These are phyloP conservation scores for Myotis davidii DNA, from an alignment of 2,113 vertebrate genomes.

Conservation along the genomic window DNA sequence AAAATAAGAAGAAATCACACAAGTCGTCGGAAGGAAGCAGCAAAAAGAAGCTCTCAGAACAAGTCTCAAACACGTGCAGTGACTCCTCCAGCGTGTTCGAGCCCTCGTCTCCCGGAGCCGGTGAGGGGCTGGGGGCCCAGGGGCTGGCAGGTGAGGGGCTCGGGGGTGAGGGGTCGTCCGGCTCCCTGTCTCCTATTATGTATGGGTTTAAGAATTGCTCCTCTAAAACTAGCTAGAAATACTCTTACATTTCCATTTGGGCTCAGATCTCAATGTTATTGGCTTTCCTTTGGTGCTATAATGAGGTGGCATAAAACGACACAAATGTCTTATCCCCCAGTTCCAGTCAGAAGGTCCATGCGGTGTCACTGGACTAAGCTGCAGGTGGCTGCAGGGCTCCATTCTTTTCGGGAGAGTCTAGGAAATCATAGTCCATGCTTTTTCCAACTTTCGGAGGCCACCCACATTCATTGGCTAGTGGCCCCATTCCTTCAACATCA, in stretches of 20 bases:
- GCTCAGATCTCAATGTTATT: background rate
- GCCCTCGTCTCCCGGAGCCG: constrained; percentile 94
- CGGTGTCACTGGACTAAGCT: background rate
- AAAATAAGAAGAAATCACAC: constrained; percentile 98
- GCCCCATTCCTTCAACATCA: background rate
- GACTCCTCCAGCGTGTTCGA: constrained; percentile 96
- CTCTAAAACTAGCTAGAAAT: background rate
- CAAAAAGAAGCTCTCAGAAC: constrained; percentile 96
- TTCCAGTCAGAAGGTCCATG: background rate
- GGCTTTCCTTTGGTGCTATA: background rate
- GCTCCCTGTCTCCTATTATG: rapidly evolving
- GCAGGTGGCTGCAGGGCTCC: background rate
- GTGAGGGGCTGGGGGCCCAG: constrained; percentile 80
- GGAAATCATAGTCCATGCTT: background rate
- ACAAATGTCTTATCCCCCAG: background rate
- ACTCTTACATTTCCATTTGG: background rate
- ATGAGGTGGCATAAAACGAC: background rate
- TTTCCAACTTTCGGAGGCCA: background rate
- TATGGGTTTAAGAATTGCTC: background rate
- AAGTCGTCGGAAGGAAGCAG: constrained; percentile 92
- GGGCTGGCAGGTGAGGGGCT: constrained; percentile 83
- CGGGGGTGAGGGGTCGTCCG: constrained; percentile 82
- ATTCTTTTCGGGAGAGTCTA: background rate
- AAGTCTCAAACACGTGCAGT: constrained; percentile 94
- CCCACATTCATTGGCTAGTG: background rate